phyloP scores from a whole-genome alignment of 1,140 invertebrate genomes.

The Drosophila hydei region DNA sequence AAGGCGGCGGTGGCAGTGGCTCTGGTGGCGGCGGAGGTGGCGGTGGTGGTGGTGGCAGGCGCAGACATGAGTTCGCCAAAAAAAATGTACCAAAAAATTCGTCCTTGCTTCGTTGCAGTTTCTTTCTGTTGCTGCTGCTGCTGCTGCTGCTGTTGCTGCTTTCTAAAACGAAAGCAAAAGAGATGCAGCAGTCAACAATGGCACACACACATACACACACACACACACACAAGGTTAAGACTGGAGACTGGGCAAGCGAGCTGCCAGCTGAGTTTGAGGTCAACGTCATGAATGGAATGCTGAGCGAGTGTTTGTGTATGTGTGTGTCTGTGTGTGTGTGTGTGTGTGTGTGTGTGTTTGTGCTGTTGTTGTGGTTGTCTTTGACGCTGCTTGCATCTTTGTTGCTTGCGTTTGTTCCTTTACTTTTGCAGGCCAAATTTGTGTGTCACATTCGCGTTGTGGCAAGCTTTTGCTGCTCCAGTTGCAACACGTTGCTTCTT shows the following conservation, averaged over 20 bases:
- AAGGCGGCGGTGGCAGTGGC: slow-evolving; percentile 37
- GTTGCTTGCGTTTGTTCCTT: slow-evolving; percentile 64
- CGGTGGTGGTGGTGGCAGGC: slow-evolving; percentile 13
- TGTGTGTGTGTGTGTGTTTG: slow-evolving; percentile 12
- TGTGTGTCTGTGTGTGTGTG: neutral
- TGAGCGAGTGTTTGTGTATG: neutral
- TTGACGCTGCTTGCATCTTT: slow-evolving; percentile 47
- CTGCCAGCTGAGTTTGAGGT: slow-evolving; percentile 49
- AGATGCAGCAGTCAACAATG: slow-evolving; percentile 52
- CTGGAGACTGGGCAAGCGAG: slow-evolving; percentile 38
- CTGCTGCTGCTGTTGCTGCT: slow-evolving; percentile 48
- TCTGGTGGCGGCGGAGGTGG: slow-evolving; percentile 1
- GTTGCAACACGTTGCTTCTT: slow-evolving; percentile 24
- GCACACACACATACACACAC: slow-evolving; percentile 9
- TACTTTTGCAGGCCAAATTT: slow-evolving; percentile 44
- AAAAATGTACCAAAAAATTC: slow-evolving; percentile 83
- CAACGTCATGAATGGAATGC: slow-evolving; percentile 66
- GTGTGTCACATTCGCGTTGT: slow-evolving; percentile 28
- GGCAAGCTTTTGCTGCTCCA: slow-evolving; percentile 26
- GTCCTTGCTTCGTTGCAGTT: slow-evolving; percentile 83
- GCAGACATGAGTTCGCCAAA: slow-evolving; percentile 16
- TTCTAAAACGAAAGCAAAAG: slow-evolving; percentile 80
- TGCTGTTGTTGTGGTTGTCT: slow-evolving; percentile 51
- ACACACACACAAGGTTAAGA: slow-evolving; percentile 23
- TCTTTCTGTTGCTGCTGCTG: slow-evolving; percentile 64